phyloP scores from a whole-genome alignment of 2,888 invertebrate genomes.

The Diplolepis rosae region DNA sequence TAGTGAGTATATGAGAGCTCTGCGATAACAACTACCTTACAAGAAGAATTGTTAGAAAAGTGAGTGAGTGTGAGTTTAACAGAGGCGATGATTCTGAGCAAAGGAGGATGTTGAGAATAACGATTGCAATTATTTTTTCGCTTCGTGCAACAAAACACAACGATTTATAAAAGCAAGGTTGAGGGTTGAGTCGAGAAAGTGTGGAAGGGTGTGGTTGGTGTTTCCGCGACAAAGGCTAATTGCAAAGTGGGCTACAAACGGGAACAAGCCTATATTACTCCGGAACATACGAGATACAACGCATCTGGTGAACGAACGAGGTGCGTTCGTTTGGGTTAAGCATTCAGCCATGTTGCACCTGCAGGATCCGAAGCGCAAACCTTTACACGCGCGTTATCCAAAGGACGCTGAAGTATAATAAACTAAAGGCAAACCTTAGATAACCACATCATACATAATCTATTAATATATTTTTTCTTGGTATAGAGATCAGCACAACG shows the following conservation, averaged over 20 bases:
- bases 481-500: too few species aligned
- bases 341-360: neutral
- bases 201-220: slow-evolving; percentile 52
- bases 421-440: slow-evolving; percentile 3
- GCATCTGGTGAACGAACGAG: slow-evolving; percentile 32
- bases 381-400: slow-evolving; percentile 20
- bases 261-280: slow-evolving; percentile 70
- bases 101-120: slow-evolving; percentile 29
- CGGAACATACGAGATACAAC: slow-evolving; percentile 56
- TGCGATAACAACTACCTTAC: neutral
- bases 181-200: slow-evolving; percentile 35
- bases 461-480: too few species aligned
- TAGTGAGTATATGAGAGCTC: neutral
- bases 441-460: slow-evolving; percentile 20
- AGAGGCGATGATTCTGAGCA: neutral
- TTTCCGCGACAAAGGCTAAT: slow-evolving; percentile 71
- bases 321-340: slow-evolving; percentile 32
- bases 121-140: slow-evolving; percentile 55
- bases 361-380: neutral
- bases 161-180: slow-evolving; percentile 13
- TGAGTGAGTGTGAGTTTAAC: neutral
- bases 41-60: neutral
- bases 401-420: neutral
- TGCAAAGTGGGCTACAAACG: slow-evolving; percentile 67
- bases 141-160: slow-evolving; percentile 34